phyloP scores from a whole-genome alignment of 1,140 invertebrate genomes.

The Drosophila sturtevanti region DNA sequence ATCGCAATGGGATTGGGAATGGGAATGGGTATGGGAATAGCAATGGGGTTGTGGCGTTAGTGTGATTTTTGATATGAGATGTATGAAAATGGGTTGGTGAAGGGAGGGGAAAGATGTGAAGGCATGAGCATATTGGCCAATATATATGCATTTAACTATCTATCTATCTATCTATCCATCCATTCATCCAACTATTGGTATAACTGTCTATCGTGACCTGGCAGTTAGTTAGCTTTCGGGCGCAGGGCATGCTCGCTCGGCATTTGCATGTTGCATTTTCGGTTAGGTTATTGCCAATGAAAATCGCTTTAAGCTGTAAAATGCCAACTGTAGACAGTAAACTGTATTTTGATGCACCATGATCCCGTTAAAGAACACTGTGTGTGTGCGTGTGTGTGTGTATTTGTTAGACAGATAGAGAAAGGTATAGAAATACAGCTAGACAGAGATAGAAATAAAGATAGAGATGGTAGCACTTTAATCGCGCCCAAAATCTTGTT shows the following conservation, averaged over 20 bases:
- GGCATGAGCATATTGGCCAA: constrained; percentile 15
- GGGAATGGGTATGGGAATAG: too few species aligned
- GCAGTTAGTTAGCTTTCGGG: constrained; percentile 66
- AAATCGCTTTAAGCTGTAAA: constrained; percentile 75
- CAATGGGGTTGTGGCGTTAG: not conserved
- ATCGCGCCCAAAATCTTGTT: constrained; percentile 68
- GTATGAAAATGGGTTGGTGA: too few species aligned
- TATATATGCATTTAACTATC: constrained; percentile 16
- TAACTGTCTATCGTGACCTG: constrained; percentile 34
- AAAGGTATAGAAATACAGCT: not conserved
- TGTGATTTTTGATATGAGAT: too few species aligned
- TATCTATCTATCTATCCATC: constrained; percentile 7
- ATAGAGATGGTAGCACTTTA: constrained; percentile 48
- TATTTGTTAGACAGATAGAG: not conserved
- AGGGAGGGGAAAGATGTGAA: too few species aligned
- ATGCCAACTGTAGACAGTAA: constrained; percentile 46
- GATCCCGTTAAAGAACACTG: constrained; percentile 16
- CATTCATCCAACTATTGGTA: constrained; percentile 18
- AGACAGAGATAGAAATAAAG: not conserved
- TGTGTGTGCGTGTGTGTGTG: too few species aligned
- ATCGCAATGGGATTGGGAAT: constrained; percentile 5
- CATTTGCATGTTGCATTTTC: constrained; percentile 46
- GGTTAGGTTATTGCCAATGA: constrained; percentile 72
- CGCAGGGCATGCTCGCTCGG: constrained; percentile 41
- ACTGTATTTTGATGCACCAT: constrained; percentile 62